Evolutionary conservation across 2,797 vertebrate genomes (phyloP).

Genomic region (Rhynchonycteris naso): DNA sequence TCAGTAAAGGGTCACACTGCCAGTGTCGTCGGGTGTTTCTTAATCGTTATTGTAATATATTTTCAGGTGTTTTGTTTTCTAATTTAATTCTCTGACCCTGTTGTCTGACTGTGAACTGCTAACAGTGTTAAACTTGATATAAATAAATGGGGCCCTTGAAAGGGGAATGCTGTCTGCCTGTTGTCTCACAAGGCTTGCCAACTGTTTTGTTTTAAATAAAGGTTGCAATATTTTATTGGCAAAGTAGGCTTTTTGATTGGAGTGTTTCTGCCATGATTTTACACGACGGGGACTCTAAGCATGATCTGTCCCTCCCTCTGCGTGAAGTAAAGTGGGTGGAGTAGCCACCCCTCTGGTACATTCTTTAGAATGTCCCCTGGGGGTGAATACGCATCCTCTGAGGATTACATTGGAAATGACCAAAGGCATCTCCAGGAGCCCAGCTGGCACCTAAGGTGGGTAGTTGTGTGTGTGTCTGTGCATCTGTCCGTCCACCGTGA

Average conservation of each 20-base stretch:
- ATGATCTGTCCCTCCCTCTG: neutral
- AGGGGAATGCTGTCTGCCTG: constrained; percentile 83
- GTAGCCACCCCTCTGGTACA: neutral
- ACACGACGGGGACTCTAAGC: neutral
- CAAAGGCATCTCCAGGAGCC: neutral
- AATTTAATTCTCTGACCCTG: constrained; percentile 97
- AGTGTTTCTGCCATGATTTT: constrained; percentile 30
- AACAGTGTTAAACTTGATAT: constrained; percentile 99
- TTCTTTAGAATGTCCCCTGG: neutral
- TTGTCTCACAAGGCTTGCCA: constrained; percentile 86
- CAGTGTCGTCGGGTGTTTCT: constrained; percentile 89
- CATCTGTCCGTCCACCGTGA: neutral
- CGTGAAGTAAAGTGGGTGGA: neutral
- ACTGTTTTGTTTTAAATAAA: constrained; percentile 90
- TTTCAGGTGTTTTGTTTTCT: constrained; percentile 94
- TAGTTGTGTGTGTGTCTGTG: neutral
- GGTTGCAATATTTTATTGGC: constrained; percentile 90
- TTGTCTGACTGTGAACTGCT: constrained; percentile 99
- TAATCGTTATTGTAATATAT: constrained; percentile 95
- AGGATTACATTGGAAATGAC: neutral
- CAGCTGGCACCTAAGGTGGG: neutral
- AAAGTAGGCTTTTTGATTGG: constrained; percentile 72
- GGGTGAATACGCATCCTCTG: neutral
- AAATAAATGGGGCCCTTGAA: constrained; percentile 94
- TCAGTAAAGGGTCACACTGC: constrained; percentile 85